Evolutionary conservation across 30 jellyfish, hydroid and myxozoan genomes (phyloP).

Genomic region (Phacellophora camtschatica): DNA sequence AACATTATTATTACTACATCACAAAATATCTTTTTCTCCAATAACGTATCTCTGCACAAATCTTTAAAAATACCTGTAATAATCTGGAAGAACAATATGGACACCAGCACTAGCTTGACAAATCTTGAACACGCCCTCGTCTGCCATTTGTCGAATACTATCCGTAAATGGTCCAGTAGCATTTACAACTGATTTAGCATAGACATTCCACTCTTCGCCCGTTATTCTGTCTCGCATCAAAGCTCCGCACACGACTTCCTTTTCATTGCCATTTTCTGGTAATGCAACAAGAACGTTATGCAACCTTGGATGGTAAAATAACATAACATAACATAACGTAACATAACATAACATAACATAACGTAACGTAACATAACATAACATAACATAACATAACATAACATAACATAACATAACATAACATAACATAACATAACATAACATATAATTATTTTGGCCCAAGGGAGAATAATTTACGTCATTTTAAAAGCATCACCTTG

Average conservation of each 20-base stretch:
- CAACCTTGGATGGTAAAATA: neutral
- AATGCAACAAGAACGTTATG: neutral
- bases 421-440: neutral
- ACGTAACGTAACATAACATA: neutral
- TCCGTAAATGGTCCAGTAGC: slow-evolving; percentile 99
- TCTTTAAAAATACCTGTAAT: too few relatives aligned
- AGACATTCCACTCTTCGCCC: slow-evolving; percentile 92
- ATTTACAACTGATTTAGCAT: slow-evolving; percentile 93
- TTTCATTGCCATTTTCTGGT: slow-evolving; percentile 13
- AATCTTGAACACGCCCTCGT: slow-evolving; percentile 47
- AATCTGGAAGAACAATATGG: slow-evolving; percentile 89
- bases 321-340: neutral
- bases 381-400: neutral
- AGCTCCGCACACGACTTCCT: slow-evolving; percentile 89
- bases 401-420: neutral
- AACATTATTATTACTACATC: too few relatives aligned
- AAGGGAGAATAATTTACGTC: neutral
- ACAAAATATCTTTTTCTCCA: too few relatives aligned
- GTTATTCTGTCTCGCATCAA: slow-evolving; percentile 71
- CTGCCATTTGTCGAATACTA: slow-evolving; percentile 84
- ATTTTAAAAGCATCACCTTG: slow-evolving; percentile 66
- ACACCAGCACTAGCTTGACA: slow-evolving; percentile 98
- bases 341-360: neutral
- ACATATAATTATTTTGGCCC: neutral
- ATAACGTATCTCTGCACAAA: too few relatives aligned